phyloP scores from a whole-genome alignment of 1,140 invertebrate genomes.

The Helicoverpa armigera region DNA sequence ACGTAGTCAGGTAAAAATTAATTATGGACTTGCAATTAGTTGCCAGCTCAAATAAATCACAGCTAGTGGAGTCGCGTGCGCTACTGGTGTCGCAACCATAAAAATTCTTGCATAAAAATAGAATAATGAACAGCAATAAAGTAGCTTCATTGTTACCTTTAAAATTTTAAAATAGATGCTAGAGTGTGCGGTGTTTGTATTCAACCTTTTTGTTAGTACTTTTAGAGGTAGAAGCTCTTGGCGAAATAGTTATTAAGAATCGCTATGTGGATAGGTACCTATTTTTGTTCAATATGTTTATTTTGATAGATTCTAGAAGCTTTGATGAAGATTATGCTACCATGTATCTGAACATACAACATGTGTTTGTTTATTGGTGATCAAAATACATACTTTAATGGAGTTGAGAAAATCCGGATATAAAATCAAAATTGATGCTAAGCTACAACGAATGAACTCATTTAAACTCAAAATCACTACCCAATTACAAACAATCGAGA shows the following conservation, averaged over 20 bases:
- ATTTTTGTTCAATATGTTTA: too few relatives aligned
- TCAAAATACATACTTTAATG: too few relatives aligned
- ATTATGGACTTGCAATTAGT: constrained; percentile 20
- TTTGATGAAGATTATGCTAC: too few relatives aligned
- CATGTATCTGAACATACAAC: too few relatives aligned
- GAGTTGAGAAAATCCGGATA: too few relatives aligned
- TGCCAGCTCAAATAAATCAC: constrained; percentile 14
- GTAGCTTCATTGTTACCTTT: constrained; percentile 17
- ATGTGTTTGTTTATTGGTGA: too few relatives aligned
- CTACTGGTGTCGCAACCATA: constrained; percentile 4
- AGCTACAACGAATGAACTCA: too few relatives aligned
- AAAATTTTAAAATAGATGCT: not conserved
- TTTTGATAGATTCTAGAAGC: too few relatives aligned
- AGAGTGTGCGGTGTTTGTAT: not conserved
- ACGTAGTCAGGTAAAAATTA: constrained; percentile 9
- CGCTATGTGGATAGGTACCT: too few relatives aligned
- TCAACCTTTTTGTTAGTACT: not conserved
- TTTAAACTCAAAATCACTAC: not conserved
- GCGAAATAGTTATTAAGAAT: too few relatives aligned
- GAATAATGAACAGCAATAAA: constrained; percentile 4
- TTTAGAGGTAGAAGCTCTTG: too few relatives aligned
- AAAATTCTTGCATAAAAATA: constrained; percentile 35
- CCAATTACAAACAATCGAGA: not conserved
- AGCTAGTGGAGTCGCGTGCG: constrained; percentile 1
- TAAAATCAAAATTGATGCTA: too few relatives aligned